Evolutionary conservation across 2,113 vertebrate genomes (phyloP), one percentile per base, ranked within the genome.

Genomic region (Sarotherodon lohbergeri): DNA sequence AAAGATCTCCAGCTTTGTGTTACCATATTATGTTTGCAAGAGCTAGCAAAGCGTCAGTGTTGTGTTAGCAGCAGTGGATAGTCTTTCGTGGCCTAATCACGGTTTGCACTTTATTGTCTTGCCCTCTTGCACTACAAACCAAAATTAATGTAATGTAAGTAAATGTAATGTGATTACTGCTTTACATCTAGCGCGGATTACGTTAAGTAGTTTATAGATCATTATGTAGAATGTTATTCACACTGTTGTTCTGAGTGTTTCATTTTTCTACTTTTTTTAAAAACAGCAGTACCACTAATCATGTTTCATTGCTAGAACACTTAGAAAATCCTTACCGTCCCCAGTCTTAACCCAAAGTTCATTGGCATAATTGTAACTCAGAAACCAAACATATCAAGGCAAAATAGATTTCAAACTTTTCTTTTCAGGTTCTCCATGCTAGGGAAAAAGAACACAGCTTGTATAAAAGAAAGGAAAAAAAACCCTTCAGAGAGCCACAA

Each of bases 381-480:
- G 50, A 19, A 54, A 54, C 7, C 22, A 76, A 29, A 76, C 41
- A 48, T 29, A 7, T 46, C 0, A 9, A 76, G 9, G 71, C 43
- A 19, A 78, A 32, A 78, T 19, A 50, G 43, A 78, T 50, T 78
- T 50, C 16, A 50, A n/a, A 17, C 6, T 78, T 50, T 50, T 29
- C 27, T 32, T 32, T 50, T 52, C 6, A 78, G 16, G 16, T 50
- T 50, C 9, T 29, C 16, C 0, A 2, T 19, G 9, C 24, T 29
- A 7, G 4, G 22, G 24, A 32, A 0, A 76, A 78, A 50, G 43
- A 78, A 50, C 43, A 50, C 6, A 32, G 43, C 43, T 50, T 32
- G 46, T 88, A 85, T 90, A 94, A 73, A 81, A 59, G 82, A 80
- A 92, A 94, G 61, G 63, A 90, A 91, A 54, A 63, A 76, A 90